Conservation (phyloP, 2,113 vertebrate genomes). For the Hyaena hyaena region DNA sequence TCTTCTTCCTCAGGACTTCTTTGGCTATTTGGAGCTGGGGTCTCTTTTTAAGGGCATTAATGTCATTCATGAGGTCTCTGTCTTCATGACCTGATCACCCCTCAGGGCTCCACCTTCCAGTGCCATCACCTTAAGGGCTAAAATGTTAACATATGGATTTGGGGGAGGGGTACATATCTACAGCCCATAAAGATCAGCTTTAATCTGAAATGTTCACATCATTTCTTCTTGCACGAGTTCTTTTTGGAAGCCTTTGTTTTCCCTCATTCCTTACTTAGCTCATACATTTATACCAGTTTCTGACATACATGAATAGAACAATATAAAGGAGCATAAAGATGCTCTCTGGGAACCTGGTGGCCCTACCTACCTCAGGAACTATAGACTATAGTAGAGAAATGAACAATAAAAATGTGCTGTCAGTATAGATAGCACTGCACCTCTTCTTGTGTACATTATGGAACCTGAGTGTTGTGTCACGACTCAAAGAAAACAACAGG, state of each 20-base stretch:
- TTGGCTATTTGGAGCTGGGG: neutral
- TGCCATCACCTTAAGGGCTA: neutral
- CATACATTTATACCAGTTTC: neutral
- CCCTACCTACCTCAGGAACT: neutral
- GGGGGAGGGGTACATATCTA: neutral
- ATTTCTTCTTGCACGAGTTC: neutral
- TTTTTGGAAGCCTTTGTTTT: neutral
- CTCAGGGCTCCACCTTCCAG: no score
- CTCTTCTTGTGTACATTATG: neutral
- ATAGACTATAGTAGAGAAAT: neutral
- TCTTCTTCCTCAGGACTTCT: neutral
- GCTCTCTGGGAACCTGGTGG: neutral
- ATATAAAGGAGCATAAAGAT: neutral
- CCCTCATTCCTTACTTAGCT: neutral
- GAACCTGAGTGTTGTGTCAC: neutral
- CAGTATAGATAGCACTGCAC: accelerated
- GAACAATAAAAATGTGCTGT: neutral
- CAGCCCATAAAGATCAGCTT: neutral
- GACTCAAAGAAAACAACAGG: neutral
- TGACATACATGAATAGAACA: neutral
- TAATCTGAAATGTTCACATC: neutral
- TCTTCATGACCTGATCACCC: neutral
- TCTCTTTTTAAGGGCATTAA: neutral
- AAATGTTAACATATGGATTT: neutral
- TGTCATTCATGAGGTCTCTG: neutral